phyloP scores from a whole-genome alignment of 2,113 vertebrate genomes.

The Dromaius novaehollandiae region DNA sequence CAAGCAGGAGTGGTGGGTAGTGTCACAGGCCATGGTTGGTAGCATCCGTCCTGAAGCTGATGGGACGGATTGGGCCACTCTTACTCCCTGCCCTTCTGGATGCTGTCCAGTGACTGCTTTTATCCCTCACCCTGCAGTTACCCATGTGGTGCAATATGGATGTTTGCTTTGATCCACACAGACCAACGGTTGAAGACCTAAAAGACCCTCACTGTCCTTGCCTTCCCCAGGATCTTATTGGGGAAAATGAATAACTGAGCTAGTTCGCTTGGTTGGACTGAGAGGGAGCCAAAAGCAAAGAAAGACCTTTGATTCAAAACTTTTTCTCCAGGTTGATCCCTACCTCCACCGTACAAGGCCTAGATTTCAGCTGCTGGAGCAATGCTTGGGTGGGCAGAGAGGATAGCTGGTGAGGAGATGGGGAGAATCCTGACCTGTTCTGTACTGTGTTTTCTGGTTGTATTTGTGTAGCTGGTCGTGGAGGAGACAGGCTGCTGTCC shows the following conservation, averaged over 20 bases:
- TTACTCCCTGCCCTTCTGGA: not conserved
- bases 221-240: not conserved
- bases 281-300: not conserved
- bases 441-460: not conserved
- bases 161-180: not conserved
- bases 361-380: not conserved
- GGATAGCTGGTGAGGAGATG: not conserved
- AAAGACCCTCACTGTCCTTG: not conserved
- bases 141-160: accelerated
- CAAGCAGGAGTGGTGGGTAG: not conserved
- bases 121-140: not conserved
- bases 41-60: not conserved
- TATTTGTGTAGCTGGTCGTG: not conserved
- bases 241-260: not conserved
- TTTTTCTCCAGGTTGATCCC: not conserved
- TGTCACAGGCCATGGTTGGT: not conserved
- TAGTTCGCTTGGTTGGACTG: accelerated
- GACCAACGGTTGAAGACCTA: not conserved
- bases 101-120: not conserved
- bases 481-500: not conserved
- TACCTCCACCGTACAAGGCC: not conserved
- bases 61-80: not conserved
- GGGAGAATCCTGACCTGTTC: not conserved
- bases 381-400: not conserved
- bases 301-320: not conserved